These are phyloP conservation scores for Polydrusus pterygomalis DNA, from an alignment of 2,888 invertebrate genomes.

Conservation along the genomic window DNA sequence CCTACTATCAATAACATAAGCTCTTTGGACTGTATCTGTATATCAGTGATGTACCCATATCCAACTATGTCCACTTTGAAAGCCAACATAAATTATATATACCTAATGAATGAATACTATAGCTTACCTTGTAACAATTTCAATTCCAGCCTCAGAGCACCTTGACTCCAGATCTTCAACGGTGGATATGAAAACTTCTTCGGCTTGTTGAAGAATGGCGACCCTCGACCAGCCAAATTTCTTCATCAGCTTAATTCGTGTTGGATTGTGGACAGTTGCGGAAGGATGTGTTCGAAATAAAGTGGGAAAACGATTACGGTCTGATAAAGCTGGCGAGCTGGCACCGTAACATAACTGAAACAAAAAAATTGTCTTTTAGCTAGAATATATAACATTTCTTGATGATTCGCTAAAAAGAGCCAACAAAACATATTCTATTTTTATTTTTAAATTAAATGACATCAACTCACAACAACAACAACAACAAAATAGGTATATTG, in stretches of 20 bases:
- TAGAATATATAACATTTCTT: too few species aligned
- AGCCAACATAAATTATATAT: too few species aligned
- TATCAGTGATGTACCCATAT: too few species aligned
- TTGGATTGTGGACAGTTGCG: conserved; percentile 99
- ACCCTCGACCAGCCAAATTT: conserved; percentile 98
- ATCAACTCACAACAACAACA: too few species aligned
- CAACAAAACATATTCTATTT: too few species aligned
- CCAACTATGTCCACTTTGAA: too few species aligned
- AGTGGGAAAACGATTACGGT: conserved; percentile 97
- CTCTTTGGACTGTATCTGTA: too few species aligned
- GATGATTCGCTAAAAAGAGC: too few species aligned
- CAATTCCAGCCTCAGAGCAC: conserved; percentile 86
- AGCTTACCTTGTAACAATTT: conserved; percentile 56
- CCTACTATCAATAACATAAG: too few species aligned
- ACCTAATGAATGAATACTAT: neutral
- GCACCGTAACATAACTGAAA: conserved; percentile 97
- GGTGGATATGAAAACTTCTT: conserved; percentile 92
- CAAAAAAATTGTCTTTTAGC: too few species aligned
- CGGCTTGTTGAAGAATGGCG: conserved; percentile 98
- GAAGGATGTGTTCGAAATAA: conserved; percentile 99
- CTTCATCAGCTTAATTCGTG: conserved; percentile 95
- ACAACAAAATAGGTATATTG: too few species aligned
- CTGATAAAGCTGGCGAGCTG: conserved; percentile 97
- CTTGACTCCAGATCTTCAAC: conserved; percentile 97
- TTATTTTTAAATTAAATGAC: too few species aligned